Evolutionary conservation across 2,888 invertebrate species (phyloP).

Genomic region (Andrena marginata): DNA sequence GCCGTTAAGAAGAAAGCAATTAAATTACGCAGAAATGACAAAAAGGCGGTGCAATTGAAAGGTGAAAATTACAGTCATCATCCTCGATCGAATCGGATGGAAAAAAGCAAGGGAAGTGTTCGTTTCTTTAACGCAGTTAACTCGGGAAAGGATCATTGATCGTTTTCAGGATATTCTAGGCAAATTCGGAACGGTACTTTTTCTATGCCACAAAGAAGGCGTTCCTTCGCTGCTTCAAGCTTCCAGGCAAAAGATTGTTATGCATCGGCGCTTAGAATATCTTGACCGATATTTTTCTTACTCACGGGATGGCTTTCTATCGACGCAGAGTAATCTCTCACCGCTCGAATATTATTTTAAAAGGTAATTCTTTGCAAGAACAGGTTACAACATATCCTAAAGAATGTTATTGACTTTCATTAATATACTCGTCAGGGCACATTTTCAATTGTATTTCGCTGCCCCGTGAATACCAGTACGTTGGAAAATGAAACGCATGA

Average conservation of each 20-base stretch:
- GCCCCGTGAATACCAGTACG: neutral
- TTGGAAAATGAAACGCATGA: constrained; percentile 37
- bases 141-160: neutral
- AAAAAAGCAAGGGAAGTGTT: neutral
- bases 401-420: too few relatives aligned
- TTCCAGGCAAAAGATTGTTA: constrained; percentile 29
- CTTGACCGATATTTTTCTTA: constrained; percentile 40
- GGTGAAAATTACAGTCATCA: neutral
- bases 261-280: constrained; percentile 47
- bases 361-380: constrained; percentile 15
- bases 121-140: neutral
- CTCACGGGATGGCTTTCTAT: constrained; percentile 32
- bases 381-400: too few relatives aligned
- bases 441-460: neutral
- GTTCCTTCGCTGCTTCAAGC: constrained; percentile 5
- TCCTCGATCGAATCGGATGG: neutral
- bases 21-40: neutral
- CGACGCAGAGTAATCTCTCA: neutral
- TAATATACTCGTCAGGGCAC: neutral
- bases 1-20: neutral
- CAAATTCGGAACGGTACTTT: constrained; percentile 29
- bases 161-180: neutral
- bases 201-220: constrained; percentile 23
- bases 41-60: neutral
- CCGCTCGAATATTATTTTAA: constrained; percentile 35